phyloP scores from a whole-genome alignment of 2,113 vertebrate genomes.

The Muscicapa adusta region DNA sequence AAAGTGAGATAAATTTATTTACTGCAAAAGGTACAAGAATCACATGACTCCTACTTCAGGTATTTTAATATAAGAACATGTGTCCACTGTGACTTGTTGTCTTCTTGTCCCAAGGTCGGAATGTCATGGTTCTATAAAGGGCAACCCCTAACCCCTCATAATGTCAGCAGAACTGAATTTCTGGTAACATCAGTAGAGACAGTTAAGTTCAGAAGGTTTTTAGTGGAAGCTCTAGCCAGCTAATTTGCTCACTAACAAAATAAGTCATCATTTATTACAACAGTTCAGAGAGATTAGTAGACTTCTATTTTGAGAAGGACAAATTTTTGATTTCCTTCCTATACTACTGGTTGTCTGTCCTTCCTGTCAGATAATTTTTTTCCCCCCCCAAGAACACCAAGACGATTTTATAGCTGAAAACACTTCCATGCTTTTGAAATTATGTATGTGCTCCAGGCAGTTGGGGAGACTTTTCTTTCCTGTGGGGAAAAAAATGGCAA shows the following conservation, averaged over 20 bases:
- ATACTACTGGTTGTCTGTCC: neutral
- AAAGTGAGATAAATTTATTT: neutral
- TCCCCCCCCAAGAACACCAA: neutral
- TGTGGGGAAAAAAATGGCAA: neutral
- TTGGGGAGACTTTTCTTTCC: neutral
- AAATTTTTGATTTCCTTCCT: neutral
- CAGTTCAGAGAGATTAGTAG: neutral
- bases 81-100: neutral
- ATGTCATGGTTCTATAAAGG: neutral
- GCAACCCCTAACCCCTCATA: fast-evolving
- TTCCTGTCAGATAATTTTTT: neutral
- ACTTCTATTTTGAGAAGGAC: neutral
- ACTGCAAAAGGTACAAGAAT: neutral
- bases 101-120: neutral
- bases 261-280: neutral
- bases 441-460: neutral
- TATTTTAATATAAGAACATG: neutral
- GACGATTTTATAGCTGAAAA: neutral
- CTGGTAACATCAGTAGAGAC: neutral
- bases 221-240: neutral
- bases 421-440: neutral
- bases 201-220: neutral
- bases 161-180: neutral
- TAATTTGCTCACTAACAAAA: neutral
- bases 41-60: neutral